Evolutionary conservation across 1,140 invertebrate genomes (phyloP).

Genomic region (Eulimnadia texana): DNA sequence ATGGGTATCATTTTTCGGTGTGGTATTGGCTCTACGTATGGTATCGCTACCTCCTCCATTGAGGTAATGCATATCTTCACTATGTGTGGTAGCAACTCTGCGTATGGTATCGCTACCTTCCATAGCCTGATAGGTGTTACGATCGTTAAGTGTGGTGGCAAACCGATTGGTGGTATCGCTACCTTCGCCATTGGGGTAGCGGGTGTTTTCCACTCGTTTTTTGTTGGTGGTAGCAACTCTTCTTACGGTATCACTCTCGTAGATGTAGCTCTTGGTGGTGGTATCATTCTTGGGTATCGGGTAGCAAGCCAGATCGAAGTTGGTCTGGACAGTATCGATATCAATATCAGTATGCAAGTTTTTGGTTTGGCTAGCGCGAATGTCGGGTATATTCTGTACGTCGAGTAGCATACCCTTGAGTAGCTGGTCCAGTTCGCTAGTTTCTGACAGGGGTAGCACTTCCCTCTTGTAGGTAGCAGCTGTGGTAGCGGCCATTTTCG

Average conservation of each 20-base stretch:
- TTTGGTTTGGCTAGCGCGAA: constrained; percentile 27
- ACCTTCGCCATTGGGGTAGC: not conserved
- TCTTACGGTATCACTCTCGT: constrained; percentile 14
- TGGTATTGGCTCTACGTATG: too few species aligned
- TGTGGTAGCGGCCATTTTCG: constrained; percentile 3
- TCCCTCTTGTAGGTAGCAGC: constrained; percentile 14
- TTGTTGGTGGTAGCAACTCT: not conserved
- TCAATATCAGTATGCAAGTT: constrained; percentile 17
- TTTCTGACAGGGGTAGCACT: constrained; percentile 19
- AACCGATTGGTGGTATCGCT: not conserved
- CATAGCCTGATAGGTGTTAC: not conserved
- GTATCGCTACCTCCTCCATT: too few species aligned
- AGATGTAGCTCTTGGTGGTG: not conserved
- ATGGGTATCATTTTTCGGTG: not conserved
- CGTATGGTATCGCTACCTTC: too few species aligned
- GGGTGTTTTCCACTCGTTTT: too few species aligned
- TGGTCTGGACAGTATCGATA: constrained; percentile 21
- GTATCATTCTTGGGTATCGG: not conserved
- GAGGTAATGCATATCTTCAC: too few species aligned
- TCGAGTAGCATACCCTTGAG: constrained; percentile 66
- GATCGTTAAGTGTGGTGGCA: not conserved
- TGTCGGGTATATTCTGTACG: constrained; percentile 56
- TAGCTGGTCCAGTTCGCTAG: constrained; percentile 49
- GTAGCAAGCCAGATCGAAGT: not conserved
- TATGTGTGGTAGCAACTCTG: too few species aligned